Percentiles rank a stretch among this genome's conserved stretches.
Evolutionary conservation across 1,140 invertebrate genomes (phyloP).

Genomic region (Zaprionus gabonicus): DNA sequence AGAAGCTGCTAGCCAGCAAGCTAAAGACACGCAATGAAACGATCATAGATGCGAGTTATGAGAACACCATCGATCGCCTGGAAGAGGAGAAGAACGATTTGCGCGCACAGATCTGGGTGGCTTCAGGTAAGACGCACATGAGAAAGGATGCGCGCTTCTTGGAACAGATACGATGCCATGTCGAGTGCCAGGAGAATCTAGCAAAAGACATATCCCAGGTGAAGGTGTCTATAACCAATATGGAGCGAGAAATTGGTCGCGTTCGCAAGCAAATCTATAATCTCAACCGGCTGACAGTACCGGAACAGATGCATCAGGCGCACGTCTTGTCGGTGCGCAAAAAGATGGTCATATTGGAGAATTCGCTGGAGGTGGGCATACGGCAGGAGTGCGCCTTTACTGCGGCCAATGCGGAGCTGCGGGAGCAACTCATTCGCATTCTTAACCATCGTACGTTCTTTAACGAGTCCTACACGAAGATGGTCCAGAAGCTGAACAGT

Average conservation of each 20-base stretch:
- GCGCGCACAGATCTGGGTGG: constrained; percentile 79
- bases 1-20: constrained; percentile 72
- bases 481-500: constrained; percentile 74
- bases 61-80: constrained; percentile 75
- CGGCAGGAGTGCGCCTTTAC: constrained; percentile 72
- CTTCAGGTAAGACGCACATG: constrained; percentile 62
- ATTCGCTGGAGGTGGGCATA: constrained; percentile 65
- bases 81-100: constrained; percentile 74
- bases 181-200: constrained; percentile 72
- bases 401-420: constrained; percentile 61
- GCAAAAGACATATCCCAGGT: constrained; percentile 57
- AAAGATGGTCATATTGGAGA: constrained; percentile 69
- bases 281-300: constrained; percentile 63
- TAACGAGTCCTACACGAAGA: constrained; percentile 69
- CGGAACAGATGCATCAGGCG: constrained; percentile 65
- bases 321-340: constrained; percentile 57
- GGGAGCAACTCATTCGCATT: constrained; percentile 68
- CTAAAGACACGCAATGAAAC: constrained; percentile 72
- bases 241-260: constrained; percentile 69
- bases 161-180: constrained; percentile 65
- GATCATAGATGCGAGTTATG: constrained; percentile 73
- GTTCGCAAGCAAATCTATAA: constrained; percentile 69
- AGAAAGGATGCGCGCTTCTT: constrained; percentile 50
- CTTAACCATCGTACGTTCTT: constrained; percentile 71
- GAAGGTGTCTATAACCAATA: constrained; percentile 66